Base-by-base conservation (phyloP, 2,113 vertebrate species). In the Raja brachyura region DNA sequence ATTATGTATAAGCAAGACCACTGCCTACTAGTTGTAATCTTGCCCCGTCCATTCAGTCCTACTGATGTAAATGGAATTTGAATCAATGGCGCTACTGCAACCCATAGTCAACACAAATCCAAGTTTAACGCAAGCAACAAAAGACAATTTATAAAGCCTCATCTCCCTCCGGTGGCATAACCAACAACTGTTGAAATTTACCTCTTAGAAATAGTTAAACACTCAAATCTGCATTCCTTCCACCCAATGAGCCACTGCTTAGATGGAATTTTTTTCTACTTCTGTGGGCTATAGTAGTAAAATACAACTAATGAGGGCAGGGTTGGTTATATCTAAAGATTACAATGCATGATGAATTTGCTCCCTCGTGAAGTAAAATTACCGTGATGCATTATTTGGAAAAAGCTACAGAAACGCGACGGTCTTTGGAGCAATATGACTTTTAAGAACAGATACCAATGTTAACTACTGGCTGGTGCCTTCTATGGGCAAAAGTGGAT, bases 381-480 rank as follows among this genome's bases (percentile, higher is more conserved):
- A 63, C 28, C 0, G 31, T 3, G 1, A n/a, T 3, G 18, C 59
- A 90, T 68, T 63, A 90, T 66, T 68, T 90, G 63, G 61, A 63
- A 56, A 90, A 90, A 66, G 66, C 61, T 70, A 90, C 16, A 39
- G 66, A 90, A 20, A 70, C 10, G 20, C 8, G 9, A 39, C 33
- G 54, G 33, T 28, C 33, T 33, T 9, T 7, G 70, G 39, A 92
- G 68, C 3, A 39, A 73, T 20, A 92, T 73, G 63, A 39, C 9
- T 73, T 92, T 63, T 92, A 73, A 92, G 20, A 92, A 70, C 66
- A 92, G 61, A 33, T 92, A 92, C 90, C 90, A 73, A 48, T 11
- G 22, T 73, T 48, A 73, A 25, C 90, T 33, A 73, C 66, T 92
- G 90, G 66, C 33, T 92, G 90, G 90, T 92, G 90, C 20, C 22